Base-by-base conservation (phyloP, 2,888 invertebrate genomes). In the Drosophila paranaensis region DNA sequence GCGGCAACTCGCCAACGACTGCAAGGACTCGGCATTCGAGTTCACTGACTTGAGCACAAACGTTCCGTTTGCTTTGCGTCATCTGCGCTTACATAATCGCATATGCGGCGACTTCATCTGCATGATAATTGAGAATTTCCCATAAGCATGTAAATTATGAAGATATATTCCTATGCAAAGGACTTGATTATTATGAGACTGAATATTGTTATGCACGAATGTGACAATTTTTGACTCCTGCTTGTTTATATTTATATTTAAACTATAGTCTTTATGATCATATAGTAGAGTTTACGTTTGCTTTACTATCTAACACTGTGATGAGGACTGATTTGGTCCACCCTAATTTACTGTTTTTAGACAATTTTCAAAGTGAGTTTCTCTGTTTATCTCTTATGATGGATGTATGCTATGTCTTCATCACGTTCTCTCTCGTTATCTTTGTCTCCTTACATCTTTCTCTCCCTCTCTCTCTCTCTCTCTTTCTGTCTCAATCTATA, bases 31-130 rank as follows among this genome's bases (percentile, higher is more conserved):
- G 45, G 16, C 58, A 27, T 48, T 46, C 3, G 72, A 74, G 90
- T 87, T 85, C 85, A 89, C 46, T 79, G 90, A 89, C 85, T 71
- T 56, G 78, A 48, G 73, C 10, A 66, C 74, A 64, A 81, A 70
- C 40, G 54, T 40, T 51, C 20, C 6, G n/a, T 13, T 20, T 20
- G 20, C 20, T 20, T 20, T 81, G 62, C 80, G 77, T 79, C 80
- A 86, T 86, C 43, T 14, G 6, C 2, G 20, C 46, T 62, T 69
- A 43, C 25, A 50, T 54, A 60, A 73, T n/a, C 69, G 20, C 33
- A 61, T 58, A 46, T 51, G 30, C 30, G n/a, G 9, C 9, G 33
- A 30, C 16, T 11, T 39, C 14, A 74, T 77, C 60, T 46, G 25
- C 42, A 74, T 77, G 79, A 50, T 77, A 74, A 79, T 69, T 40